These are phyloP conservation scores for Microcebus murinus DNA, from an alignment of 2,113 vertebrate species.

Conservation along the genomic window DNA sequence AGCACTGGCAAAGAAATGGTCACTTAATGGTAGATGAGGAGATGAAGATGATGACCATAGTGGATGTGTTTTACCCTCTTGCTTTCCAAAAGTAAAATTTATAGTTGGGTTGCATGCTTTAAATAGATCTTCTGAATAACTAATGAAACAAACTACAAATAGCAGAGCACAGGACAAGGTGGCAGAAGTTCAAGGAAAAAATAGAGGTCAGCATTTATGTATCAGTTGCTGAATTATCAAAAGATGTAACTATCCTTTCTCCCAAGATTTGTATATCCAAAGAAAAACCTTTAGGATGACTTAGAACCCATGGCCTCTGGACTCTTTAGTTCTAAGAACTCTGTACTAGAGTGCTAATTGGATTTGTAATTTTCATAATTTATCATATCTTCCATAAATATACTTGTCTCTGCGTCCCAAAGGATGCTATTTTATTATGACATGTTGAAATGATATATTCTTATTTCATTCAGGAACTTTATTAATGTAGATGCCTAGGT, in stretches of 20 bases:
- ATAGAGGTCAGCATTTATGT: neutral
- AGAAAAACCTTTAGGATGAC: slow-evolving; percentile 17
- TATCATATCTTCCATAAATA: slow-evolving; percentile 34
- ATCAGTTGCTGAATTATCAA: neutral
- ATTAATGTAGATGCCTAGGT: slow-evolving; percentile 59
- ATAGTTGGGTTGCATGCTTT: slow-evolving; percentile 1
- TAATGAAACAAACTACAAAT: neutral
- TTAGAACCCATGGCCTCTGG: neutral
- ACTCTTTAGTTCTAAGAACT: slow-evolving; percentile 51
- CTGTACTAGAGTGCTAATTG: slow-evolving; percentile 57
- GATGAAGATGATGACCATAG: neutral
- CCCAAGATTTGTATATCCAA: neutral
- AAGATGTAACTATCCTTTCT: neutral
- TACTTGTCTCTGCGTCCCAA: slow-evolving; percentile 24
- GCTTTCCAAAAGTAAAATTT: slow-evolving; percentile 42
- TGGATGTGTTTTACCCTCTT: slow-evolving; percentile 21
- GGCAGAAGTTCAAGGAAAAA: slow-evolving; percentile 20
- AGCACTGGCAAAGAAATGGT: neutral
- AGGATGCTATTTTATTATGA: slow-evolving; percentile 68
- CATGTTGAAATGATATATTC: slow-evolving; percentile 68
- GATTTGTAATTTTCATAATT: slow-evolving; percentile 76
- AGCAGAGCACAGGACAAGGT: neutral
- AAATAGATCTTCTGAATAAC: neutral
- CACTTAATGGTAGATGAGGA: neutral
- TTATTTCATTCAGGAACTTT: slow-evolving; percentile 7